Evolutionary conservation across 2,797 vertebrate species (phyloP), one percentile per base, ranked within the genome.

Genomic region (Sebastolobus altivelis): DNA sequence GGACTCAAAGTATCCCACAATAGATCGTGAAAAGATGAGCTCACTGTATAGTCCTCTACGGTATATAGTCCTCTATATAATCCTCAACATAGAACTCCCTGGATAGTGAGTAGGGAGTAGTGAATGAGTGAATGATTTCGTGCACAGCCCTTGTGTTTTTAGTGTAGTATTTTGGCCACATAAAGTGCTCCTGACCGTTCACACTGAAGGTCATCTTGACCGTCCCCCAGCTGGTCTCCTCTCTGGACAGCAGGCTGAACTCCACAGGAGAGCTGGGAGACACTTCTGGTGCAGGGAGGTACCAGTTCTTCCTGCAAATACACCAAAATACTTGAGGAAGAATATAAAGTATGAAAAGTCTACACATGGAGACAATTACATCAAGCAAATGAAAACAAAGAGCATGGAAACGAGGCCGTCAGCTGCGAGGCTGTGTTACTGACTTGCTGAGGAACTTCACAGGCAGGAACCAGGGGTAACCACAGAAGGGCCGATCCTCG

Each of bases 391-490:
- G 1, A 35, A 35, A 35, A 7, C 2, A 65, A 33, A 73, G 40
- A 59, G 14, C 20, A 5, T 5, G 13, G 35, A 20, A 25, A 20
- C n/a, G 6, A 2, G 16, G 40, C 7, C n/a, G 16, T 6, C 13
- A 56, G 11, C 33, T 55, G 9, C 1, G 6, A 11, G 49, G 38
- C 10, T 1, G 49, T 1, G 49, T 2, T 7, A 95, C 97, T 81
- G 79, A 99, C 98, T 97, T 97, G 94, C 97, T 97, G 55, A 99
- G 95, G 91, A 97, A 97, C 89, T 98, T 97, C 27, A 99, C 96
- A 1, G 98, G 99, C 59, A 99, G 96, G 92, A 97, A 98, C 98
- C 98, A 99, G 6, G 98, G 98, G 88, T 97, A 97, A 6, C 98
- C 98, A 65, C 99, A 99, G 90, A 98, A 97, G 4, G 98, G 98